A percentile compares a stretch with the other conserved stretches of the same genome.
phyloP scores from a whole-genome alignment of 2,888 invertebrate species.

The Apoderus coryli region DNA sequence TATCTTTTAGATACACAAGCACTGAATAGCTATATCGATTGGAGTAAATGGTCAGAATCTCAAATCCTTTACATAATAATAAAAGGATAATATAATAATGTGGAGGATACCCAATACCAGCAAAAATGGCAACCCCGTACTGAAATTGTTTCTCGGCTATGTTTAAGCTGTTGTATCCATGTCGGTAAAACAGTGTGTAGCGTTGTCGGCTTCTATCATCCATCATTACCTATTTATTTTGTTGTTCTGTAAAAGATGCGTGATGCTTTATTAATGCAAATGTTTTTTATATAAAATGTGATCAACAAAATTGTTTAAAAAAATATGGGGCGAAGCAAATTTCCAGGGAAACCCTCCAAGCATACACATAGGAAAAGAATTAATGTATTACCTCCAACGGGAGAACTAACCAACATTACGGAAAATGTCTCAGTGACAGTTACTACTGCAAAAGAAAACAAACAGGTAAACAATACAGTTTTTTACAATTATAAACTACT shows the following conservation, averaged over 20 bases:
- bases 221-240: conserved; percentile 13
- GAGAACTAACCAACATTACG: conserved; percentile 26
- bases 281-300: conserved; percentile 24
- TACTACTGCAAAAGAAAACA: conserved; percentile 28
- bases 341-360: conserved; percentile 80
- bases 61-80: too few species aligned
- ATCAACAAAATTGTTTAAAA: conserved; percentile 20
- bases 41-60: too few species aligned
- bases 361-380: conserved; percentile 74
- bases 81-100: too few species aligned
- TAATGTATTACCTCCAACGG: conserved; percentile 51
- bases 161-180: too few species aligned
- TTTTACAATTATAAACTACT: conserved; percentile 8
- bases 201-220: too few species aligned
- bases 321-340: conserved; percentile 64
- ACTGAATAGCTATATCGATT: too few species aligned
- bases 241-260: conserved; percentile 20
- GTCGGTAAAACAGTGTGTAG: too few species aligned
- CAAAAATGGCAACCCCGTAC: too few species aligned
- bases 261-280: conserved; percentile 25
- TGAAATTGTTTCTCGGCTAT: too few species aligned
- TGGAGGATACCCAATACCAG: too few species aligned
- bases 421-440: conserved; percentile 27
- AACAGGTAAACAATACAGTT: conserved; percentile 29
- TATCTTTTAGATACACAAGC: too few species aligned